Conservation (phyloP, 92 coral and sea anemone genomes). For the Phenganax marumi region DNA sequence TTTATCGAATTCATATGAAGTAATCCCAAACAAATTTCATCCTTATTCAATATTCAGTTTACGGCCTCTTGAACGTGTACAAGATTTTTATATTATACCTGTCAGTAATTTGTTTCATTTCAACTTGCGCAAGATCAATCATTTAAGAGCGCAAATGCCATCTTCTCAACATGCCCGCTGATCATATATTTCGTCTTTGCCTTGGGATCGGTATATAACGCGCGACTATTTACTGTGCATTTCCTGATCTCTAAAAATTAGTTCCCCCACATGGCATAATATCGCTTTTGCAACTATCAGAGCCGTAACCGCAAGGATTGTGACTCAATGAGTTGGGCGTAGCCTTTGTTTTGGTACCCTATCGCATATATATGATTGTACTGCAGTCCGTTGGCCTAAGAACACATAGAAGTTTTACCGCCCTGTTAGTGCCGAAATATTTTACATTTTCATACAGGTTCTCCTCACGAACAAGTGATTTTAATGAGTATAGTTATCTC, state of each 20-base stretch:
- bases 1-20: too few species aligned
- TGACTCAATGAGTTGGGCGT: too few species aligned
- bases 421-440: background rate
- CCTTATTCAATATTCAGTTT: too few species aligned
- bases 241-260: background rate
- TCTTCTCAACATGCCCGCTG: conserved; percentile 8
- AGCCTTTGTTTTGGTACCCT: background rate
- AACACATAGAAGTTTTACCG: background rate
- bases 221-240: background rate
- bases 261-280: background rate
- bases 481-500: too few species aligned
- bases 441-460: too few species aligned
- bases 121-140: background rate
- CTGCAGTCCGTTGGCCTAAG: conserved; percentile 9
- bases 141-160: background rate
- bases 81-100: too few species aligned
- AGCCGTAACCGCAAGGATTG: too few species aligned
- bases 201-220: background rate
- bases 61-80: too few species aligned
- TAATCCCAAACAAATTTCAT: too few species aligned
- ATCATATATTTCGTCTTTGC: background rate
- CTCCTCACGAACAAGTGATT: too few species aligned
- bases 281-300: background rate
- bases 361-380: background rate
- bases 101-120: too few species aligned